Base-by-base conservation (phyloP, 2,888 invertebrate genomes). In the Epistrophella euchroma region DNA sequence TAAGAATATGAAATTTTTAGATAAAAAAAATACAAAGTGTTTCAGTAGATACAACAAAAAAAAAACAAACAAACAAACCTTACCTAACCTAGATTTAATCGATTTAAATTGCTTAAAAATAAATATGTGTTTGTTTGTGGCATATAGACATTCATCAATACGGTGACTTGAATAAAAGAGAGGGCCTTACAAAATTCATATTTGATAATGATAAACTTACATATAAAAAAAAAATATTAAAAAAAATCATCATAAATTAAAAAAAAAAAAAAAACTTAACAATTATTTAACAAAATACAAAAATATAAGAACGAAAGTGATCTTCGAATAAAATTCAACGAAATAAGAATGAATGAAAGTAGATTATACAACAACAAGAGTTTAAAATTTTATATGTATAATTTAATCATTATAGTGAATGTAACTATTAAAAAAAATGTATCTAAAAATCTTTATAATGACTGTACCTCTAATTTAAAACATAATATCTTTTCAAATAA, bases 281-380 rank as follows among this genome's bases (percentile, higher is more conserved):
- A 73, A 13, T 6, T 25, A 15, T 22, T 6, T 15, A 17, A 43
- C 13, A 13, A 37, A 4, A 0, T 9, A 37, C 13, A n/a, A 40
- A 40, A 19, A 50, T 56, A 19, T n/a, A 17, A 22, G 73, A 82
- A 77, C 82, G 77, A 82, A 82, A 77, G 82, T 83, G 78, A 70
- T 83, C 83, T 83, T 83, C 78, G 83, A 78, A 78, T 78, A 22
- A 70, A 78, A 83, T 83, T 83, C 83, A 83, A 83, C 83, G 83
- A 83, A 83, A 19, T 37, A 62, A 25, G 43, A 45, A 73, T 73
- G 79, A 50, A 40, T 58, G 28, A 10, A 40, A 32, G 43, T 37
- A 37, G 13, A 15, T 13, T 45, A 66, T 37, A 62, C 15, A 17
- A 52, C 2, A 47, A 68, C 2, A 45, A 37, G 35, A 15, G 47